Percentiles rank a stretch among this genome's conserved stretches.
Evolutionary conservation across 2,888 invertebrate species (phyloP).

Genomic region (Acanthopleura granulata): DNA sequence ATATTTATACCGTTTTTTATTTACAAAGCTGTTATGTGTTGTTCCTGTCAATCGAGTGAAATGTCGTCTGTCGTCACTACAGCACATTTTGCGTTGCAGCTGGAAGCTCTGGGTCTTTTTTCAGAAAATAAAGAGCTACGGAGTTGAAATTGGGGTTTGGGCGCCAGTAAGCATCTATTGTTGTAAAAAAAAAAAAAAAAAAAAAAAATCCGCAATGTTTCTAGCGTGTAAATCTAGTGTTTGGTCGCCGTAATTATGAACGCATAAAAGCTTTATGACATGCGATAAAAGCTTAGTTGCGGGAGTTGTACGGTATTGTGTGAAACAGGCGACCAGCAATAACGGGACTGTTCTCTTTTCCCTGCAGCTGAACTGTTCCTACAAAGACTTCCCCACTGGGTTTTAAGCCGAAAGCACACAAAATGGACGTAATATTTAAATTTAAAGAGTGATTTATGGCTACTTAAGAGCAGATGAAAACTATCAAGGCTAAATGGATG

Average conservation of each 20-base stretch:
- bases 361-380: neutral
- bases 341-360: neutral
- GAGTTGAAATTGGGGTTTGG: neutral
- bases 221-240: constrained; percentile 59
- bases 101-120: neutral
- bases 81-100: constrained; percentile 11
- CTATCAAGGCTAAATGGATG: constrained; percentile 23
- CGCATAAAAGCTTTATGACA: constrained; percentile 49
- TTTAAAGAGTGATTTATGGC: constrained; percentile 63
- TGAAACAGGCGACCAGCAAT: neutral
- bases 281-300: neutral
- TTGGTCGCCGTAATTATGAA: constrained; percentile 62
- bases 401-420: constrained; percentile 41
- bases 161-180: constrained; percentile 4
- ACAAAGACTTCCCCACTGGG: neutral
- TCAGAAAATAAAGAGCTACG: neutral
- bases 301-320: neutral
- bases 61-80: constrained; percentile 5
- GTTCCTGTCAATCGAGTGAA: neutral
- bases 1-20: constrained; percentile 52
- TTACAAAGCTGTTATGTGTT: constrained; percentile 44
- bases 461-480: constrained; percentile 59
- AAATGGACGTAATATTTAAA: constrained; percentile 56
- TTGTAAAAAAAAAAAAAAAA: neutral
- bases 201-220: constrained; percentile 33